Conservation (phyloP, 1,140 invertebrate species). For the Neotoxoptera formosana region DNA sequence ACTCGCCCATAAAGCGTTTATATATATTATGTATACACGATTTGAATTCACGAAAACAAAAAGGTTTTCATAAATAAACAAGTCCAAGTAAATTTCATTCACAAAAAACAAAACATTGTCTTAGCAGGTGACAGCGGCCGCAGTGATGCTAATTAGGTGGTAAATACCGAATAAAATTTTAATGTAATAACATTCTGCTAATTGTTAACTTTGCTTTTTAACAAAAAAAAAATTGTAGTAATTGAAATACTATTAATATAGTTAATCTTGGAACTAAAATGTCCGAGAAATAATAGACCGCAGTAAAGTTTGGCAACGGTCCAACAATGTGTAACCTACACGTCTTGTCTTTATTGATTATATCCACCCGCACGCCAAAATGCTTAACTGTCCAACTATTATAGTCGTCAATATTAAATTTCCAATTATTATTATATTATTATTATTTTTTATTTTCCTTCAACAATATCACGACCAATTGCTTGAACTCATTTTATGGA, state of each 20-base stretch:
- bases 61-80: background rate
- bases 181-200: background rate
- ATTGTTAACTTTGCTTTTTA: background rate
- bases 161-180: background rate
- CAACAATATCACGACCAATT: background rate
- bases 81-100: background rate
- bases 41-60: background rate
- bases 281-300: background rate
- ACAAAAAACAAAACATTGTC: background rate
- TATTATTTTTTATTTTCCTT: background rate
- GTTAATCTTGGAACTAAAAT: background rate
- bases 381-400: background rate
- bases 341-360: conserved; percentile 1
- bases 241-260: background rate
- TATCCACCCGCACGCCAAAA: background rate
- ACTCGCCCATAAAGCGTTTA: background rate
- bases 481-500: background rate
- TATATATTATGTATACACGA: background rate
- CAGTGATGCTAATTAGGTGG: background rate
- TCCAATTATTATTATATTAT: background rate
- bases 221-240: background rate
- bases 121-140: accelerated
- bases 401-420: background rate
- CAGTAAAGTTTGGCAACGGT: background rate
- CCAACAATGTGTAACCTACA: background rate